Percentiles rank a stretch among this genome's conserved stretches.
Conservation (phyloP, 2,888 invertebrate species). For the Thymelicus sylvestris region DNA sequence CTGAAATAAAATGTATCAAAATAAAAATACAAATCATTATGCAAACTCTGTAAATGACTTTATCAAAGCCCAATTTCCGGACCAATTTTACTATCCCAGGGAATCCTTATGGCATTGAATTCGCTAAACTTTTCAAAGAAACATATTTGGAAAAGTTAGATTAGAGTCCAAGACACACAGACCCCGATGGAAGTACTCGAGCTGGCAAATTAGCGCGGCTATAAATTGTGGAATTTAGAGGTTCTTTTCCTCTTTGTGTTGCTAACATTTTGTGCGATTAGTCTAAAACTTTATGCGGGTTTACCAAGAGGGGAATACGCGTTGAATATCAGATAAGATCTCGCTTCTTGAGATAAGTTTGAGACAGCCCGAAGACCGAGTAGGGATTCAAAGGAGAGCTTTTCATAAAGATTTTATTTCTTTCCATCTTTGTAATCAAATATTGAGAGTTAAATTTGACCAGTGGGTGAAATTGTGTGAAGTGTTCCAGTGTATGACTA, state of each 20-base stretch:
- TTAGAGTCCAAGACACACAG: slow-evolving; percentile 20
- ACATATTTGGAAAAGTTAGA: slow-evolving; percentile 26
- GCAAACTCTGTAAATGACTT: not conserved
- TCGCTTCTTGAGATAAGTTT: not conserved
- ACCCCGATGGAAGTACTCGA: not conserved
- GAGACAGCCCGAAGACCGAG: too few species aligned
- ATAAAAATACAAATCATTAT: not conserved
- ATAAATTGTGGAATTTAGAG: slow-evolving; percentile 12
- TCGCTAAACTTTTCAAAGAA: slow-evolving; percentile 19
- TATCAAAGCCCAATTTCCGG: not conserved
- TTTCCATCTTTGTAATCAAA: too few species aligned
- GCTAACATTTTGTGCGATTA: slow-evolving; percentile 18
- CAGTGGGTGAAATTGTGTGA: too few species aligned
- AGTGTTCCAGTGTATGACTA: too few species aligned
- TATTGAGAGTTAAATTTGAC: too few species aligned
- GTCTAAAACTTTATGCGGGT: slow-evolving; percentile 29
- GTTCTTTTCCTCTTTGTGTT: slow-evolving; percentile 19
- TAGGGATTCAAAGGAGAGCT: too few species aligned
- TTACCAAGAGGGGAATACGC: slow-evolving; percentile 7
- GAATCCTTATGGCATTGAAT: slow-evolving; percentile 14
- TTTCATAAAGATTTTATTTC: too few species aligned
- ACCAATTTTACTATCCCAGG: not conserved
- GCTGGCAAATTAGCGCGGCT: not conserved
- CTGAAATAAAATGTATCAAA: too few species aligned
- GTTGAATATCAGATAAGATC: slow-evolving; percentile 20